phyloP scores from a whole-genome alignment of 1,140 invertebrate genomes.

The Catajapyx aquilonaris region DNA sequence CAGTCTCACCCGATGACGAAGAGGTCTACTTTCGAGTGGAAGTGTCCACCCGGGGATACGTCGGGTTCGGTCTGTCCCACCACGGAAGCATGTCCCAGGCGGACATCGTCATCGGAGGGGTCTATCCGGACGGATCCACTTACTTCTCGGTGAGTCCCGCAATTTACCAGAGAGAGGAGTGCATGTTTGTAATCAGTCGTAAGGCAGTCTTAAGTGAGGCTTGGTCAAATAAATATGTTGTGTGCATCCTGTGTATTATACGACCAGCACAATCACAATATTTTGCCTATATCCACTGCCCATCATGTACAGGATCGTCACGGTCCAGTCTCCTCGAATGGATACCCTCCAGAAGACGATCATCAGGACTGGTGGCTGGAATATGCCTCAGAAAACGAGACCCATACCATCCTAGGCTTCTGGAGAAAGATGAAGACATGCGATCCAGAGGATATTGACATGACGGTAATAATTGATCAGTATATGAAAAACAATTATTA shows the following conservation, averaged over 20 bases:
- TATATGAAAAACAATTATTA: no score
- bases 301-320: not conserved
- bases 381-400: slow-evolving; percentile 6
- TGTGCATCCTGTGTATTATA: no score
- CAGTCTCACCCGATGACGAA: no score
- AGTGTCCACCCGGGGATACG: slow-evolving; percentile 3
- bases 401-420: slow-evolving; percentile 7
- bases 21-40: slow-evolving; percentile 2
- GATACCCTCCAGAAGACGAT: slow-evolving; percentile 3
- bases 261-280: no score
- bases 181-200: no score
- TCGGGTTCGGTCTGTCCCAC: slow-evolving; percentile 6
- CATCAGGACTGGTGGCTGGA: slow-evolving; percentile 7
- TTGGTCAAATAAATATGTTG: no score
- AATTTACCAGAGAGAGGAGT: no score
- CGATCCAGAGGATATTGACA: slow-evolving; percentile 7
- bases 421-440: slow-evolving; percentile 6
- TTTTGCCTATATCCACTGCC: no score
- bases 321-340: slow-evolving; percentile 5
- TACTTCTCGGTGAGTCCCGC: no score
- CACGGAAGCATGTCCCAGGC: slow-evolving; percentile 3
- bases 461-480: no score
- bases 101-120: slow-evolving; percentile 9
- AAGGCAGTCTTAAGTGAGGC: no score
- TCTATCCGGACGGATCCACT: slow-evolving; percentile 5